Base-by-base conservation (phyloP, 2,888 invertebrate genomes). In the Ceriagrion tenellum region DNA sequence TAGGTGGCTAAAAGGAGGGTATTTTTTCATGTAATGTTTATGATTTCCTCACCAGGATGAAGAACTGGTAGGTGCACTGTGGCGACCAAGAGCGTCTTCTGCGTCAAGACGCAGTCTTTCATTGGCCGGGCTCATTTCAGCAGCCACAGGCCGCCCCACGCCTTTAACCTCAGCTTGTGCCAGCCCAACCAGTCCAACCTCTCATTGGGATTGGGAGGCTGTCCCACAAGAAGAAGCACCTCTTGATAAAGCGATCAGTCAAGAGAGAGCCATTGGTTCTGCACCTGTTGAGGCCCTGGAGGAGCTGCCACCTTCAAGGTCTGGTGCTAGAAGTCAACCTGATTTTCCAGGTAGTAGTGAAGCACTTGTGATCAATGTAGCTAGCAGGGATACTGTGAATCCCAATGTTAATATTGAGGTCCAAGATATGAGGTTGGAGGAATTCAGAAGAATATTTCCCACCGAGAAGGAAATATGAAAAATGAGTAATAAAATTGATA, bases 21-120 rank as follows among this genome's bases (percentile, higher is more conserved):
- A 69, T 26, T 69, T n/a, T 59, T 0, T 26, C 69, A 69, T 69
- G 23, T 26, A 1, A 69, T 20, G 18, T 91, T 23, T 30, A n/a
- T 59, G 47, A 4, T 23, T 55, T 95, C 23, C 63, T 74, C 95
- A 95, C 20, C 95, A 96, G 96, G 96, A 96, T 81, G 97, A 96
- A 95, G 97, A 97, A 95, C 96, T 96, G 95, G 96, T 96, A 69
- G 97, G 96, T 2, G 96, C 96, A 95, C 96, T 96, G 81, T 96
- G 96, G 95, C 96, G 96, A 74, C 96, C 96, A 16, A 96, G 96
- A 74, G 96, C 96, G 81, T 96, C 96, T 0, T 95, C 96, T 10
- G 95, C 95, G 20, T 95, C 95, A 13, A 95, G 95, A 23, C 95
- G 95, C 10, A 96, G 96, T n/a, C 95, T 96, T 30, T 96, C 96